Percentiles rank a stretch among this genome's conserved stretches.
Evolutionary conservation across 1,140 invertebrate genomes (phyloP).

Genomic region (Tetramorium parvispinum): DNA sequence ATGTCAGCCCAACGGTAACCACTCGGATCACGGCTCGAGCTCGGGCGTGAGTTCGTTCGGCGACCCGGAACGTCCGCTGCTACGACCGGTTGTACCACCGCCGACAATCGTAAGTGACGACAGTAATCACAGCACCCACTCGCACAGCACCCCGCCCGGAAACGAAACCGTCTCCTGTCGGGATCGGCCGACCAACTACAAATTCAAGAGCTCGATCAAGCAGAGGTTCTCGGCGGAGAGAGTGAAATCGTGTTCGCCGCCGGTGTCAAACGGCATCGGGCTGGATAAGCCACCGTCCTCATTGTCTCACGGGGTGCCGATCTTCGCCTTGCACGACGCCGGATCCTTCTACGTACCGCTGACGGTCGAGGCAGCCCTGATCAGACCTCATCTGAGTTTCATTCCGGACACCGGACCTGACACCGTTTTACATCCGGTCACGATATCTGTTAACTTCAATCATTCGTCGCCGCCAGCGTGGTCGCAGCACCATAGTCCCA

Average conservation of each 20-base stretch:
- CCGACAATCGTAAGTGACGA: slow-evolving; percentile 80
- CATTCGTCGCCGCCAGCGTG: slow-evolving; percentile 77
- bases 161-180: slow-evolving; percentile 45
- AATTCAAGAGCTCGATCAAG: slow-evolving; percentile 98
- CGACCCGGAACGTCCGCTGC: slow-evolving; percentile 77
- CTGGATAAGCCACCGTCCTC: slow-evolving; percentile 76
- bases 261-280: slow-evolving; percentile 53
- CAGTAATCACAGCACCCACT: slow-evolving; percentile 83
- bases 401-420: slow-evolving; percentile 86
- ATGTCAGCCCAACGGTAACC: slow-evolving; percentile 82
- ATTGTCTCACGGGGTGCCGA: slow-evolving; percentile 87
- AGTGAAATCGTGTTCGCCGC: slow-evolving; percentile 82
- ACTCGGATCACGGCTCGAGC: slow-evolving; percentile 83
- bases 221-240: slow-evolving; percentile 90
- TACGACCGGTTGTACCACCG: slow-evolving; percentile 74
- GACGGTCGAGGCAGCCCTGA: slow-evolving; percentile 92
- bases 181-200: slow-evolving; percentile 89
- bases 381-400: slow-evolving; percentile 90
- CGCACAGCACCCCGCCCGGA: slow-evolving; percentile 70
- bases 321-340: slow-evolving; percentile 93
- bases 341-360: slow-evolving; percentile 97
- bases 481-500: slow-evolving; percentile 80
- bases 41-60: slow-evolving; percentile 82
- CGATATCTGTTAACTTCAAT: slow-evolving; percentile 94
- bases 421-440: slow-evolving; percentile 94